A percentile compares a stretch with the other conserved stretches of the same genome.
Conservation (phyloP, 2,113 vertebrate genomes). For the Calypte anna region DNA sequence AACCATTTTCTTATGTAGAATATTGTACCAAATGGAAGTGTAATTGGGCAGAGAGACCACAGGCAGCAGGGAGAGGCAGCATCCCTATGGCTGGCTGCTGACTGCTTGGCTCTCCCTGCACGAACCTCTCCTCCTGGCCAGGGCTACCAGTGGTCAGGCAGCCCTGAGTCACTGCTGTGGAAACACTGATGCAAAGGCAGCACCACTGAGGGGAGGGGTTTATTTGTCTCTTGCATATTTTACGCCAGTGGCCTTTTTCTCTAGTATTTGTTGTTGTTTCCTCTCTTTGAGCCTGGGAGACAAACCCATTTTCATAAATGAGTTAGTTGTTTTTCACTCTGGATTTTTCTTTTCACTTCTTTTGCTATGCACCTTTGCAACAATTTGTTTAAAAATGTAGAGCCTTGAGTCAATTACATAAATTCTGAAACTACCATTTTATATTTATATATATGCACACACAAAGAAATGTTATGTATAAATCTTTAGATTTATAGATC, state of each 20-base stretch:
- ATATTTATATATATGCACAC: no score
- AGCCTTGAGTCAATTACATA: not conserved
- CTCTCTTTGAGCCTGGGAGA: not conserved
- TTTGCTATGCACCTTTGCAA: not conserved
- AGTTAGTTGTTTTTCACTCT: not conserved
- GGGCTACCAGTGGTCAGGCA: not conserved
- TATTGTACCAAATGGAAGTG: not conserved
- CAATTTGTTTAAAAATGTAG: not conserved
- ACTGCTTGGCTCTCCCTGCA: not conserved
- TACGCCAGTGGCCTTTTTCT: not conserved
- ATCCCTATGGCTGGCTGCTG: not conserved
- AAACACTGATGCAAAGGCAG: slow-evolving; percentile 13
- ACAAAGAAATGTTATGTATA: no score
- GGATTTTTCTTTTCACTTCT: not conserved
- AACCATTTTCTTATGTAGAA: not conserved
- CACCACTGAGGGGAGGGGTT: not conserved
- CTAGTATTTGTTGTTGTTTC: not conserved
- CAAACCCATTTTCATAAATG: not conserved
- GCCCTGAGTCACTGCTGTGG: slow-evolving; percentile 3
- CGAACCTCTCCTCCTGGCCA: not conserved
- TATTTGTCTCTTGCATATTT: not conserved
- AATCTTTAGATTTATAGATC: not conserved
- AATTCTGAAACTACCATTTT: not conserved
- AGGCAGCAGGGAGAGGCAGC: not conserved
- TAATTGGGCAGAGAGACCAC: not conserved